Conservation (phyloP, 2,888 invertebrate genomes). For the Metacarcinus magister region DNA sequence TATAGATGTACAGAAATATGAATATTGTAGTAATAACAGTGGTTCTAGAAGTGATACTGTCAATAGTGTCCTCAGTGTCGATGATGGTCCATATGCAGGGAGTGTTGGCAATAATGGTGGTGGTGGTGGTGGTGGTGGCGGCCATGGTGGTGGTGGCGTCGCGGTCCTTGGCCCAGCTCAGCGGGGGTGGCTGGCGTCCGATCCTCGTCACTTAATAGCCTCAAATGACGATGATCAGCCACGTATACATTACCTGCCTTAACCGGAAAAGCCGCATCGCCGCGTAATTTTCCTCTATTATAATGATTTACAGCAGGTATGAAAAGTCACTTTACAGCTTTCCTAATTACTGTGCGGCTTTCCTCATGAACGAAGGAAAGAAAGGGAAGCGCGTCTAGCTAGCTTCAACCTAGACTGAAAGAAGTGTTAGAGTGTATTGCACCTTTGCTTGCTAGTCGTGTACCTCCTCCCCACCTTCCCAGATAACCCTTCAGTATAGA, state of each 20-base stretch:
- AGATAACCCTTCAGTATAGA: background rate
- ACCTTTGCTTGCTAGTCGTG: background rate
- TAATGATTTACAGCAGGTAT: conserved; percentile 13
- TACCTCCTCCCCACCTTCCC: background rate
- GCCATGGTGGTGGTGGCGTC: background rate
- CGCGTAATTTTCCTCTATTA: conserved; percentile 36
- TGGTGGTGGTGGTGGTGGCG: background rate
- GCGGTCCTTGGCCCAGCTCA: conserved; percentile 21
- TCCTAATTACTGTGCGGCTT: conserved; percentile 36
- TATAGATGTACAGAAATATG: background rate
- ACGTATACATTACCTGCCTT: conserved; percentile 36
- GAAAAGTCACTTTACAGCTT: conserved; percentile 36
- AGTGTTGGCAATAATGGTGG: background rate
- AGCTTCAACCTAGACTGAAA: background rate
- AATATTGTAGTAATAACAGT: background rate
- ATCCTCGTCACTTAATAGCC: conserved; percentile 45
- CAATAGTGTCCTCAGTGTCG: too few relatives aligned
- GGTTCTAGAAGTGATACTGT: background rate
- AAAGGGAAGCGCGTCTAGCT: conserved; percentile 7
- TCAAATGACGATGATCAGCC: conserved; percentile 41
- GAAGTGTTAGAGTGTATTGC: background rate
- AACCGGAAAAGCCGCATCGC: conserved; percentile 48
- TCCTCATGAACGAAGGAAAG: background rate
- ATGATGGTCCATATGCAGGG: too few relatives aligned
- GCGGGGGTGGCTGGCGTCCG: conserved; percentile 35